Evolutionary conservation across 2,888 invertebrate species (phyloP), one percentile per base, ranked within the genome.

Genomic region (Norana najaformis): DNA sequence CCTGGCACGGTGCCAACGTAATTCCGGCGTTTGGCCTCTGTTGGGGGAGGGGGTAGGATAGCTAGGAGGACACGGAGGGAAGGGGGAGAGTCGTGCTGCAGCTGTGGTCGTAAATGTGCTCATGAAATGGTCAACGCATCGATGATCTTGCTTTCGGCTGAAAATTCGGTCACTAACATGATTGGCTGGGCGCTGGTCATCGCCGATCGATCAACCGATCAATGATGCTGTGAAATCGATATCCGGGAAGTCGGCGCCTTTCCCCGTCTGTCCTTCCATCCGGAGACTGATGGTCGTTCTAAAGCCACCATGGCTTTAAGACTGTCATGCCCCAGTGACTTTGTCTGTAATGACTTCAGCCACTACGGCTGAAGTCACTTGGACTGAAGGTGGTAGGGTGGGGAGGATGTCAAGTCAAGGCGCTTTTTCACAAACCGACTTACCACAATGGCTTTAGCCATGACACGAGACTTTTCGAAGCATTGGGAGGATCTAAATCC

Each of bases 1-100:
- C 69, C 69, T 69, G 69, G 69, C 69, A 69, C 69, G 69, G 69
- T 69, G 69, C 69, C 69, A 69, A 69, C 69, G 69, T 69, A 69
- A 69, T 69, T 69, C 69, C 69, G n/a, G 69, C 69, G 69, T 69
- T 69, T 69, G 69, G 69, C 69, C 69, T 69, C n/a, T 13, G n/a
- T 16, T 5, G 30, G 69, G 30, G 1, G 69, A n/a, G 69, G 16
- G 20, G 69, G n/a, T n/a, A 69, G 69, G 69, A n/a, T 0, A n/a
- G 23, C 11, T 0, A 69, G 69, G 69, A 69, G n/a, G 69, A 69
- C 30, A 13, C 0, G 69, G 69, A 30, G 30, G 69, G n/a, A 11
- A 23, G 53, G 23, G 30, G 69, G 69, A n/a, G 69, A n/a, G 8
- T n/a, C 1, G 69, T 30, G n/a, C 69, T 30, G n/a, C 69, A 69